A percentile compares a stretch with the other conserved stretches of the same genome.
Conservation (phyloP, 2,113 vertebrate genomes). For the Coregonus clupeaformis region DNA sequence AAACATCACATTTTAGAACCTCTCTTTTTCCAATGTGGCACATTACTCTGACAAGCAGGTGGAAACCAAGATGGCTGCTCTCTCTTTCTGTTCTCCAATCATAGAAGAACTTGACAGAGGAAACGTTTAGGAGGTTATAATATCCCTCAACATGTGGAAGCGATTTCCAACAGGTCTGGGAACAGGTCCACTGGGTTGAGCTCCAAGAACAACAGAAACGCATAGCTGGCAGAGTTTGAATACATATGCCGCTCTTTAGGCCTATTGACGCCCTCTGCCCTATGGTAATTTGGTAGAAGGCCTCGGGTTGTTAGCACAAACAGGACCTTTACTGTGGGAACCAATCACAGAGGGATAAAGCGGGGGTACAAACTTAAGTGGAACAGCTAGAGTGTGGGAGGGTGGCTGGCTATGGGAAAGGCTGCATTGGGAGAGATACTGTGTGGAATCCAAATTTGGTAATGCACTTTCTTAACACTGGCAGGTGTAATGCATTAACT, state of each 20-base stretch:
- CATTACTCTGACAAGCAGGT: background rate
- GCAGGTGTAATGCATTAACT: too few species aligned
- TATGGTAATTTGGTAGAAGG: slow-evolving; percentile 32
- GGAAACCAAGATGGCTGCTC: background rate
- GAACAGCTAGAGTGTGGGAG: slow-evolving; percentile 7
- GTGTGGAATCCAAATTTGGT: background rate
- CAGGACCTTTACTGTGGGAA: slow-evolving; percentile 25
- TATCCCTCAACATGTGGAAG: slow-evolving; percentile 64
- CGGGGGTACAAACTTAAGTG: background rate
- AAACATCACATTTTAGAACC: background rate
- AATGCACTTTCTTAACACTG: too few species aligned
- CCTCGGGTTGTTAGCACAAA: slow-evolving; percentile 23
- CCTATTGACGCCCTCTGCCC: slow-evolving; percentile 25
- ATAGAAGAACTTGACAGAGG: background rate
- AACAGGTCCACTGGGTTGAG: slow-evolving; percentile 20
- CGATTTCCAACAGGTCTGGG: slow-evolving; percentile 54
- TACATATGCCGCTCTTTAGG: slow-evolving; percentile 14
- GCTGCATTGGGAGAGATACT: background rate
- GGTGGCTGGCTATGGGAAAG: slow-evolving; percentile 37
- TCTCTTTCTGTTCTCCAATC: background rate
- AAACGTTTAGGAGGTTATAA: slow-evolving; percentile 20
- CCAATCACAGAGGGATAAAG: slow-evolving; percentile 29
- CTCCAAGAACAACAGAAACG: slow-evolving; percentile 60
- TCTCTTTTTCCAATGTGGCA: background rate
- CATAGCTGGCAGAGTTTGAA: slow-evolving; percentile 56